Percentiles rank a stretch among this genome's conserved stretches.
phyloP scores from a whole-genome alignment of 1,140 invertebrate genomes.

The Oscheius sp. region DNA sequence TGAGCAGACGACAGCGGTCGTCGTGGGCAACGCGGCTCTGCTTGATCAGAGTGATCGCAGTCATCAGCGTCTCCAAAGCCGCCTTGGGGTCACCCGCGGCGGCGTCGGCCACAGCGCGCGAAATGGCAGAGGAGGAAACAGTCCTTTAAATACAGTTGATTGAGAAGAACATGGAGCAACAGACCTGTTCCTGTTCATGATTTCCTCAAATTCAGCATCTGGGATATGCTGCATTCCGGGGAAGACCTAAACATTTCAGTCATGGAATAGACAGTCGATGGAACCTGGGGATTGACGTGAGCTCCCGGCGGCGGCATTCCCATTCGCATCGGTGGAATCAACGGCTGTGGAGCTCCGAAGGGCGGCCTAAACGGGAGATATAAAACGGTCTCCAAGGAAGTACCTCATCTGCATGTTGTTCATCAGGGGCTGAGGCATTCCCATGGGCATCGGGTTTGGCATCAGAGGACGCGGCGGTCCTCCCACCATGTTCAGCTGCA shows the following conservation, averaged over 20 bases:
- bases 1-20: slow-evolving; percentile 95
- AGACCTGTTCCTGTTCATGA: slow-evolving; percentile 91
- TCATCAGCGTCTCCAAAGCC: slow-evolving; percentile 95
- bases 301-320: slow-evolving; percentile 43
- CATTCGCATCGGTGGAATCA: background rate
- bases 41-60: slow-evolving; percentile 95
- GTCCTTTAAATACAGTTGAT: no score
- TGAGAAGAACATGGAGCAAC: no score
- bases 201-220: slow-evolving; percentile 96
- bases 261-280: no score
- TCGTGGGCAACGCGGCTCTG: slow-evolving; percentile 96
- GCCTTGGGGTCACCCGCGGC: slow-evolving; percentile 89
- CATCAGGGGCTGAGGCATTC: slow-evolving; percentile 40
- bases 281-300: slow-evolving; percentile 56
- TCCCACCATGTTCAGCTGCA: background rate
- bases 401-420: slow-evolving; percentile 31
- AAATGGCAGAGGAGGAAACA: slow-evolving; percentile 82
- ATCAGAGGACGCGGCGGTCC: slow-evolving; percentile 1
- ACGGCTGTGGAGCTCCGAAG: slow-evolving; percentile 34
- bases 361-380: background rate
- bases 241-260: no score
- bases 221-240: slow-evolving; percentile 64
- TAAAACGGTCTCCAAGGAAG: background rate
- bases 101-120: slow-evolving; percentile 91
- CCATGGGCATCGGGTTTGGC: background rate